Base-by-base conservation (phyloP, 2,113 vertebrate species). In the Motacilla alba region DNA sequence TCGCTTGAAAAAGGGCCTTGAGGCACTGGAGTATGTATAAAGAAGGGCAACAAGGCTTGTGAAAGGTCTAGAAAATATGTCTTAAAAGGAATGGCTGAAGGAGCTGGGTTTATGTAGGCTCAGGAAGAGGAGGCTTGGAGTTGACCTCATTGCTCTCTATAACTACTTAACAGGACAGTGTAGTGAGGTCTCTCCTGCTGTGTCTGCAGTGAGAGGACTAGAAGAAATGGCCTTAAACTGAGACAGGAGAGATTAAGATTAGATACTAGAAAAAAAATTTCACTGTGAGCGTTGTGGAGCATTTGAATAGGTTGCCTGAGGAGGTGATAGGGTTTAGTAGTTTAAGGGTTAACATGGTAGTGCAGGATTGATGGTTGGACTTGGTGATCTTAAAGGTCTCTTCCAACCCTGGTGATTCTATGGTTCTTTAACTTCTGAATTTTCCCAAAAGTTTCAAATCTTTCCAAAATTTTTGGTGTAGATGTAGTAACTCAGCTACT, bases 111-210 rank as follows among this genome's bases (percentile, higher is more conserved):
- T 59, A 23, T n/a, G 39, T 28, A 33, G 27, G 63, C 27, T 33
- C 28, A 31, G 46, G 18, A 80, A 56, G 31, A 24, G 27, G 13
- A 58, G 18, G 31, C 6, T 44, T 10, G 23, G 7, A 8, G 12
- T 7, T 21, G 15, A 59, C 15, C 20, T 37, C 33, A 20, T n/a
- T 0, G 0, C 13, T 37, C 30, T 81, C 15, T 44, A 5, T 14
- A 50, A 33, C 18, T 23, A 19, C 50, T 26, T 49, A 30, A 41
- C 31, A 12, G 41, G 6, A 47, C 7, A 7, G 4, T 21, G 9
- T 31, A 47, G 11, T 30, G 56, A 24, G 24, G 15, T 46, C 24
- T 41, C n/a, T 53, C 7, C 10, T 55, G 21, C 56, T 46, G 11
- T 21, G 8, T 55, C 18, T 64, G 18, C 18, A 73, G 26, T 27